Evolutionary conservation across 1,140 invertebrate genomes (phyloP), one percentile per base, ranked within the genome.

Genomic region (Pogonomyrmex barbatus): DNA sequence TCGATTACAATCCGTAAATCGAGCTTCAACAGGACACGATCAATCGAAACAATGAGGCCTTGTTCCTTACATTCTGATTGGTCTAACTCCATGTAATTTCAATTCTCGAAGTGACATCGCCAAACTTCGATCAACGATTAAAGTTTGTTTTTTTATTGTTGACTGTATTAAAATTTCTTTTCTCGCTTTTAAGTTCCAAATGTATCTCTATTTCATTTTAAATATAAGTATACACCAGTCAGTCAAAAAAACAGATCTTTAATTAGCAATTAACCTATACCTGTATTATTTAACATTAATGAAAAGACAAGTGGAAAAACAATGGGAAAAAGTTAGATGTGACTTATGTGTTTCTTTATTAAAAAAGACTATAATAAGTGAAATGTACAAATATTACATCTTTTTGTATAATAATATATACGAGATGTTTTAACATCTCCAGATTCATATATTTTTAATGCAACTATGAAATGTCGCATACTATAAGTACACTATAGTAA

Each of bases 401-500:
- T 52, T 71, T 30, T 71, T 36, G 24, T 24, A 24, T 24, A 14
- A 33, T 52, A 52, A 33, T 71, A 52, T 70, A 36, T 52, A 71
- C 12, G 24, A 24, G 24, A 71, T 4, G 24, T 12, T 8, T 24
- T 50, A 24, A 24, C 24, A 24, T 24, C 24, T 12, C 10, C 30
- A 68, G 6, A 45, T 68, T 68, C 12, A 14, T 68, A 14, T 30
- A 47, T 50, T 45, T 47, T 47, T 50, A 12, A 71, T 6, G 33
- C 24, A 30, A 36, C 6, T 14, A 2, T 33, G 52, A 52, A 33
- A 30, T 52, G 4, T n/a, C 6, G 14, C 47, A 71, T 52, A 71
- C 12, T 71, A 36, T 71, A 52, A 71, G 24, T 60, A 70, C 24
- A 24, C 24, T 70, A 68, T 68, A 68, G 42, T 70, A 71, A 71